Percentiles rank a stretch among this genome's conserved stretches.
Conservation (phyloP, 2,113 vertebrate genomes). For the Salvator merianae region DNA sequence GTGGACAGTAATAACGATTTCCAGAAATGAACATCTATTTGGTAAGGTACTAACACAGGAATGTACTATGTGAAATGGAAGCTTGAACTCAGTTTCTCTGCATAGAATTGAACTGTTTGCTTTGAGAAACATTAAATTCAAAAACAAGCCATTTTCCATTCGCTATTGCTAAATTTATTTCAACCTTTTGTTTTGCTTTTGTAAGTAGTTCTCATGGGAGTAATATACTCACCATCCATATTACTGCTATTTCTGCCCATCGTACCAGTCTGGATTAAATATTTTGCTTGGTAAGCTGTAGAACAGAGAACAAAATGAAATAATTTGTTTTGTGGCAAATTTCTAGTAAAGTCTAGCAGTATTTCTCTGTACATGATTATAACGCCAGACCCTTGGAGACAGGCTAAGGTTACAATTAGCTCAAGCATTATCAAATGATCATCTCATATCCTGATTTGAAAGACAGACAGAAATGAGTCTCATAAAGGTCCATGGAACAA, state of each 20-base stretch:
- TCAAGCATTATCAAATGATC: background rate
- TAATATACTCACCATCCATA: background rate
- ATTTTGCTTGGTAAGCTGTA: background rate
- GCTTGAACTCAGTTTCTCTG: constrained; percentile 66
- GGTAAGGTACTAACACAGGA: constrained; percentile 65
- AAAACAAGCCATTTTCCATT: constrained; percentile 60
- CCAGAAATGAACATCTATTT: constrained; percentile 72
- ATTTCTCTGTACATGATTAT: background rate
- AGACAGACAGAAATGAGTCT: background rate
- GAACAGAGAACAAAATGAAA: background rate
- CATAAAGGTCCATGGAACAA: background rate
- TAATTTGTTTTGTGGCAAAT: background rate
- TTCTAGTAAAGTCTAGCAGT: background rate
- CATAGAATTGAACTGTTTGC: constrained; percentile 41
- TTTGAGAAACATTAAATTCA: constrained; percentile 47
- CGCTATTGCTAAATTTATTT: constrained; percentile 53
- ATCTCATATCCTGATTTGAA: background rate
- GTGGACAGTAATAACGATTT: constrained; percentile 71
- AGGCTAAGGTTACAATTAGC: background rate
- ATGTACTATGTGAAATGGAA: constrained; percentile 66
- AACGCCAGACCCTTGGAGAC: background rate
- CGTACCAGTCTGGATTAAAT: background rate
- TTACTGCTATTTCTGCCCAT: background rate
- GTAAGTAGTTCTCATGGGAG: constrained; percentile 22
- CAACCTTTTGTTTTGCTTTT: constrained; percentile 45